Base-by-base conservation (phyloP, 2,888 invertebrate genomes). In the Plagodis dolabraria region DNA sequence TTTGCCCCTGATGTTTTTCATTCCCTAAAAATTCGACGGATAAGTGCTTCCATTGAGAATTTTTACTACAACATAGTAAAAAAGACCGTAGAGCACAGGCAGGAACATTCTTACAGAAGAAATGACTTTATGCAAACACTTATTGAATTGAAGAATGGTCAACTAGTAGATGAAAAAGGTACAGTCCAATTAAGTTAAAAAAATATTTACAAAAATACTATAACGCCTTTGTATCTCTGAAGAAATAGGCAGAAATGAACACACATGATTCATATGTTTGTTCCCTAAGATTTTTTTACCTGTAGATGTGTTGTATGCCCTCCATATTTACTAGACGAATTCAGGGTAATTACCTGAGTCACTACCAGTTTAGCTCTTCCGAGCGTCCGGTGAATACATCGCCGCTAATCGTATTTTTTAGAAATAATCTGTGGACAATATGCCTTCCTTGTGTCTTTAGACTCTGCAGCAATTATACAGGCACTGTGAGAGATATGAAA, bases 41-140 rank as follows among this genome's bases (percentile, higher is more conserved):
- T 89, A 8, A 86, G 83, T 67, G 79, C 83, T 5, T 79, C 80
- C 35, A 86, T 87, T 40, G 82, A 85, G 43, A 75, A 85, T 33
- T 93, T 93, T 71, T 93, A 91, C 73, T 81, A 77, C 55, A 83
- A 82, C 33, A 74, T 91, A 43, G 89, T 93, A 0, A 80, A 81
- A 62, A 82, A 82, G 54, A 91, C 87, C 0, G 88, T 93, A 2
- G 80, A 82, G 11, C 86, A 86, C 63, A 78, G 93, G 1, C 70
- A 84, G 58, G 79, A 77, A 47, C 72, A 89, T 67, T 71, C 75
- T 6, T 80, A 87, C 53, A 84, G 79, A 36, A 78, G 93, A 47
- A 91, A 93, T 61, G 94, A 94, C 71, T 94, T 94, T 70, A 74
- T 94, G 59, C 93, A 94, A 72, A 83, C 93, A 5, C 79, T 94